These are phyloP conservation scores for Schizaphis graminum DNA, from an alignment of 2,888 invertebrate species.

Conservation along the genomic window DNA sequence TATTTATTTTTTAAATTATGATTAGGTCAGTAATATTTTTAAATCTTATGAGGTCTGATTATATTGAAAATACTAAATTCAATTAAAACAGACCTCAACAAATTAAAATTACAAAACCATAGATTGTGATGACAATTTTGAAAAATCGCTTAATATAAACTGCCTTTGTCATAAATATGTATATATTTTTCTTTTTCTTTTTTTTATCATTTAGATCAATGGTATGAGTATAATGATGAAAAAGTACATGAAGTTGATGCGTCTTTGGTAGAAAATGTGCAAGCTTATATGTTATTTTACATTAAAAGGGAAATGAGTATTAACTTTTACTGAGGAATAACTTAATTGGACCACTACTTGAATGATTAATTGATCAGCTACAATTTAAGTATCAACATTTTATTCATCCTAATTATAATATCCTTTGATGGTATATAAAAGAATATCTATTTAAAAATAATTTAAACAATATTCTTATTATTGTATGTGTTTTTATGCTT, in stretches of 20 bases:
- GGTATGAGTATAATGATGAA: slow-evolving; percentile 91
- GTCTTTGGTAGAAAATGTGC: slow-evolving; percentile 80
- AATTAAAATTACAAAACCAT: not conserved
- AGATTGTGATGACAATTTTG: not conserved
- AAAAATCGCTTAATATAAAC: not conserved
- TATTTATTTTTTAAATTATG: slow-evolving; percentile 32
- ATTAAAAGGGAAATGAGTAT: slow-evolving; percentile 74
- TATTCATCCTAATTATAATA: slow-evolving; percentile 10
- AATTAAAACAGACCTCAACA: not conserved
- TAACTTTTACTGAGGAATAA: not conserved
- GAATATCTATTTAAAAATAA: slow-evolving; percentile 39
- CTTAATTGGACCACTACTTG: not conserved
- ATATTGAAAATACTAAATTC: not conserved
- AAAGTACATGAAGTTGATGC: slow-evolving; percentile 80
- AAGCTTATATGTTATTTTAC: slow-evolving; percentile 89
- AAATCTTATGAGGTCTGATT: not conserved
- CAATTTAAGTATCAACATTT: not conserved
- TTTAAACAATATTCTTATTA: slow-evolving; percentile 59
- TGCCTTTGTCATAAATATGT: not conserved
- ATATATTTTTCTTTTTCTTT: not conserved
- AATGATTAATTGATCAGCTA: not conserved
- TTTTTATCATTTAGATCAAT: slow-evolving; percentile 74
- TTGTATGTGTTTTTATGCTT: slow-evolving; percentile 45
- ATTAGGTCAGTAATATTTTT: not conserved
- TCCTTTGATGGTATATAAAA: slow-evolving; percentile 7